Evolutionary conservation across 2,797 vertebrate genomes (phyloP), one percentile per base, ranked within the genome.

Genomic region (Etheostoma nigrum): DNA sequence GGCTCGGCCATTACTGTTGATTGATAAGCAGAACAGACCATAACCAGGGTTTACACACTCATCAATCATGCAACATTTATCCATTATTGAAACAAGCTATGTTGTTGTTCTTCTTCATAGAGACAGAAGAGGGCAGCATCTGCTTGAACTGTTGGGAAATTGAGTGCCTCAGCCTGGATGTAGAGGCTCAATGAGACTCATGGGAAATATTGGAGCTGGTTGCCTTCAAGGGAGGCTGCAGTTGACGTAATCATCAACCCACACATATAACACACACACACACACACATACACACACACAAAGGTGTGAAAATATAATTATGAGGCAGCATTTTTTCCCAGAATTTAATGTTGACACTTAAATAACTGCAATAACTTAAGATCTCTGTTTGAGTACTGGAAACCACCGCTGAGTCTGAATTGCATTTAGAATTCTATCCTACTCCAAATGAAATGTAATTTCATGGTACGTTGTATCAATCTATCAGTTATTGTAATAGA

Each of bases 61-160:
- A 88, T 92, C 81, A 82, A 91, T 93, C 91, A 92, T 52, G 42
- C 33, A 23, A 30, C 83, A 74, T 79, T 75, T 76, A 85, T 72
- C 78, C 72, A 85, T 90, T 81, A 89, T 88, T 86, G 65, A 86
- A 91, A 91, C 81, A 4, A 85, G 60, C 67, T 25, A 36, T 25
- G 73, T 66, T 76, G 77, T 59, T 85, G 79, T 74, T 47, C 7
- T 88, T 81, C 75, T 79, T 11, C 3, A 3, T 10, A 5, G 1
- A 19, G 59, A 81, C 94, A 92, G 83, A 78, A 90, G 94, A 82
- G 90, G 91, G 93, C 92, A 92, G 90, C 83, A 89, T 82, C 45
- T 69, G 82, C 84, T 27, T 57, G 63, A 80, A 53, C 40, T 78
- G 64, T n/a, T 6, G 47, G 16, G 71, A 40, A 80, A 66, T 27